Evolutionary conservation across 1,140 invertebrate genomes (phyloP).

Genomic region (Drosophila repleta): DNA sequence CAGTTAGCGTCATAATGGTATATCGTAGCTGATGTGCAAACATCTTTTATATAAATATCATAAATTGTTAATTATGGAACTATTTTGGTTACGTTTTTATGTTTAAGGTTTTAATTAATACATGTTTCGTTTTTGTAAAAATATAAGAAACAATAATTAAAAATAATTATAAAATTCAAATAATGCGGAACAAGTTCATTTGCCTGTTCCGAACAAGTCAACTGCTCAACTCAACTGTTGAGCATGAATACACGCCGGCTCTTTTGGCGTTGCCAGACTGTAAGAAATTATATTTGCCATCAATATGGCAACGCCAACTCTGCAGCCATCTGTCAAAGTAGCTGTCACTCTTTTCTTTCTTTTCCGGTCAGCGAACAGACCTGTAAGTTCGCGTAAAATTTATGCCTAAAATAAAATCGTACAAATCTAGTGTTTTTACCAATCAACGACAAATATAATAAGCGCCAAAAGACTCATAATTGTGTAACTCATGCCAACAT

Average conservation of each 20-base stretch:
- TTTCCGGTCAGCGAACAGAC: constrained; percentile 81
- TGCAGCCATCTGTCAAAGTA: constrained; percentile 22
- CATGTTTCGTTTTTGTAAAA: too few species aligned
- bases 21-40: constrained; percentile 8
- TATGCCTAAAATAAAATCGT: constrained; percentile 51
- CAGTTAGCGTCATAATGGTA: constrained; percentile 44
- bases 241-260: background rate
- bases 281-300: background rate
- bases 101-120: background rate
- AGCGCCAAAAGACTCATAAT: constrained; percentile 18
- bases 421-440: constrained; percentile 39
- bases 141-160: too few species aligned
- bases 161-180: too few species aligned
- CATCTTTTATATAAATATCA: background rate
- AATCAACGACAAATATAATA: constrained; percentile 19
- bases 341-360: constrained; percentile 76
- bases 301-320: constrained; percentile 1
- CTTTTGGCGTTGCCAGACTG: constrained; percentile 1
- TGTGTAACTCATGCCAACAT: constrained; percentile 5
- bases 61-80: background rate
- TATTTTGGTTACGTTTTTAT: background rate
- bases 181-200: background rate
- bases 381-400: constrained; percentile 68
- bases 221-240: constrained; percentile 16
- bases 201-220: background rate